phyloP scores from a whole-genome alignment of 1,140 invertebrate species.

The Holotrichia oblita region DNA sequence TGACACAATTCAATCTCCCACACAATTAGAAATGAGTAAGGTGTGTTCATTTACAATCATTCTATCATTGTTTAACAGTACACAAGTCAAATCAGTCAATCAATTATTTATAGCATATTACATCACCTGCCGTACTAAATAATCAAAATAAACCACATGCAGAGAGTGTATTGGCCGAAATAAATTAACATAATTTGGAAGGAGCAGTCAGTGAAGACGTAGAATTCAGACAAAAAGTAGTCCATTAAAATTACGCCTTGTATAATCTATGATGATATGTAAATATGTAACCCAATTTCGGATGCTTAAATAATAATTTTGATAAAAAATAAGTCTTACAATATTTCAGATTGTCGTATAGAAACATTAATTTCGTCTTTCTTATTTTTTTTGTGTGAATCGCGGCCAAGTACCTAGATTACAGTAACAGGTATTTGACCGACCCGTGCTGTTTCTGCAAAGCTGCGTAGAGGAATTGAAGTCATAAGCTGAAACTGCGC shows the following conservation, averaged over 20 bases:
- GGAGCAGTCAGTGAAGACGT: no score
- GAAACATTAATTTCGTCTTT: not conserved
- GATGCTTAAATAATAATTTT: not conserved
- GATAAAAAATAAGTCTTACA: not conserved
- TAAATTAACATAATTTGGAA: not conserved
- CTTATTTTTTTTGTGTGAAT: not conserved
- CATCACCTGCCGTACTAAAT: not conserved
- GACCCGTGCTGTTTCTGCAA: not conserved
- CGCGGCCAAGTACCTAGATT: not conserved
- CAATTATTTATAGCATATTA: not conserved
- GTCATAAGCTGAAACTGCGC: not conserved
- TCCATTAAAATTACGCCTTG: not conserved
- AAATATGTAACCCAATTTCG: not conserved
- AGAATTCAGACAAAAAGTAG: not conserved
- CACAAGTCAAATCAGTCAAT: no score
- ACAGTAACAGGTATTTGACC: conserved; percentile 1
- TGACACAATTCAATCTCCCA: no score
- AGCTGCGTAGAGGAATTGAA: not conserved
- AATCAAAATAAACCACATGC: not conserved
- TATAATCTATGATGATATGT: no score
- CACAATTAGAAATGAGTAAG: no score
- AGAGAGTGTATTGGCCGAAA: not conserved
- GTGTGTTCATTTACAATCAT: no score
- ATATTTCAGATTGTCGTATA: not conserved
- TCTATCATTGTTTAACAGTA: no score